Base-by-base conservation (phyloP, 1,140 invertebrate species). In the Drosophila neocordata region DNA sequence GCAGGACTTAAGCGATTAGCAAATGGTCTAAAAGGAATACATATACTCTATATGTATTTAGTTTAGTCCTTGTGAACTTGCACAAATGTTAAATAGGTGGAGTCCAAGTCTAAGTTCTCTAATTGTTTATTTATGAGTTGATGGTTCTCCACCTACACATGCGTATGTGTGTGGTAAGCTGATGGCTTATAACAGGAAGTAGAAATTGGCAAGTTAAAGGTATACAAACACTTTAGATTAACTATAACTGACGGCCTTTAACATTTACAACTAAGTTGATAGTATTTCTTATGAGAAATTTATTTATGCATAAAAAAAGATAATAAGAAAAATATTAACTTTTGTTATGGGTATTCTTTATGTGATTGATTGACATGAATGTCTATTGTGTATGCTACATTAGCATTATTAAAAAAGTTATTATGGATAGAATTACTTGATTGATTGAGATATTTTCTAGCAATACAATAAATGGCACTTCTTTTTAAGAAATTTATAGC, bases 61-160 rank as follows among this genome's bases (percentile, higher is more conserved):
- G 41, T 48, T 64, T 53, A 55, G 11, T 53, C 31, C 60, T 57
- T 78, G 73, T 68, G 76, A 76, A 72, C 41, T 51, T 52, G 59
- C 55, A 72, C 76, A 76, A 72, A 65, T 76, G 76, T 67, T 66
- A 38, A 27, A 8, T 31, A n/a, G 20, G 27, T 41, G 15, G 4
- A 31, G 38, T 24, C 9, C 41, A n/a, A 12, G 55, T 62, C 59
- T 41, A 1, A 31, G 27, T 31, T 38, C 44, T 58, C 67, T 78
- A 74, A 78, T 78, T 78, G 64, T 65, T 78, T 78, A 78, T 78
- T 78, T 72, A 78, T 78, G 65, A 78, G 58, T 41, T 53, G 68
- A 65, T 63, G 53, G 41, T 4, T 48, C 15, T 18, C 41, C 55
- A 59, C 62, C 60, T 65, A 64, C 20, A 74, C 44, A 44, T 60